Evolutionary conservation across 2,797 vertebrate species (phyloP), one percentile per base, ranked within the genome.

Genomic region (Protonibea diacanthus): DNA sequence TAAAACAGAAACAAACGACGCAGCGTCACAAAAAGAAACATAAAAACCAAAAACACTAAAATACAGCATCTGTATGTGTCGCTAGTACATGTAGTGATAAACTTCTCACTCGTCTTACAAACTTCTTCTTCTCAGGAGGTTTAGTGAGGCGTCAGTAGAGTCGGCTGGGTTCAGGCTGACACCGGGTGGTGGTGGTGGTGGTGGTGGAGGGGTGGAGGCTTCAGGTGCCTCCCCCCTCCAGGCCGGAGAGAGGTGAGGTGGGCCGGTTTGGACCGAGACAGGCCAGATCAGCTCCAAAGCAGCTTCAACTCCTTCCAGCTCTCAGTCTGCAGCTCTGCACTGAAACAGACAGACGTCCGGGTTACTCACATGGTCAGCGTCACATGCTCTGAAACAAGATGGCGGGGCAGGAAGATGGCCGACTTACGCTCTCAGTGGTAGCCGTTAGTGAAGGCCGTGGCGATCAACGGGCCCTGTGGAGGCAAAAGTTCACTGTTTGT

Each of bases 361-460:
- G 33, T 38, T 38, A 38, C 33, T 38, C 33, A 38, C 33, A 38
- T 2, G 71, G 59, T 45, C 18, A 25, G 38, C 1, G 7, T 10
- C 18, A 20, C 4, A 6, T 3, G 48, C 4, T 12, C 48, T 5
- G 47, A n/a, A 63, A 62, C 12, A 40, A 59, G 40, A 29, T 1
- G 13, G 40, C 55, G 20, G 10, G 49, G 59, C 13, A 58, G 25
- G 29, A 71, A 33, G 25, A 67, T 45, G 55, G 13, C 13, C 42
- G 45, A 88, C 96, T 97, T 91, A 96, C 96, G 86, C 90, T 93
- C 95, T 99, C 96, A 99, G 95, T 99, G 98, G 94, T 99, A 99
- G 91, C 98, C 98, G 78, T 99, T 99, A 92, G 98, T 99, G 93
- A 99, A 99, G 90, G 98, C 98, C 88, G 98, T 99, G 90, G 98